phyloP scores from a whole-genome alignment of 2,888 invertebrate genomes.

The Adineta ricciae region DNA sequence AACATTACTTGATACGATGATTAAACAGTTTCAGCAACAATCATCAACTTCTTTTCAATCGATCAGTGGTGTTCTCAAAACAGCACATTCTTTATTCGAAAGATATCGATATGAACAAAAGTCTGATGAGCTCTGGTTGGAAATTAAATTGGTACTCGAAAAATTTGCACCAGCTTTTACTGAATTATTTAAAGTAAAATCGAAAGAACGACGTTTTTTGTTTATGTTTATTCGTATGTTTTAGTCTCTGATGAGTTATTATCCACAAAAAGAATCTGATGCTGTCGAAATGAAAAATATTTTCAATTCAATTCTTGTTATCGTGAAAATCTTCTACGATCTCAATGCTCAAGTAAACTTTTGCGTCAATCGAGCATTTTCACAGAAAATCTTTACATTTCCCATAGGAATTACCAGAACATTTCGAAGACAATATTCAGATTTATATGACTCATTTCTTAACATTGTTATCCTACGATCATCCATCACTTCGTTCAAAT shows the following conservation, averaged over 20 bases:
- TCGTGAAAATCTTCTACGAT: constrained; percentile 89
- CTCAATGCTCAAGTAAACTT: constrained; percentile 71
- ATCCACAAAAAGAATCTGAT: constrained; percentile 21
- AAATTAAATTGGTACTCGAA: constrained; percentile 88
- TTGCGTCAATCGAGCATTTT: no score
- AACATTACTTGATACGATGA: constrained; percentile 79
- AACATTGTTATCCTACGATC: constrained; percentile 66
- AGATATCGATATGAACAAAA: constrained; percentile 89
- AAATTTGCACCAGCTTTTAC: constrained; percentile 86
- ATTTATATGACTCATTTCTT: constrained; percentile 87
- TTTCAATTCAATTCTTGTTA: constrained; percentile 73
- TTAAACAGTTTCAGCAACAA: constrained; percentile 69
- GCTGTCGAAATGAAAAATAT: constrained; percentile 65
- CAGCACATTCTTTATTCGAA: constrained; percentile 90
- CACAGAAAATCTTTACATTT: constrained; percentile 26
- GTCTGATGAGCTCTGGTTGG: constrained; percentile 83
- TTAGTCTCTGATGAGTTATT: background rate
- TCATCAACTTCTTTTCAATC: constrained; percentile 72
- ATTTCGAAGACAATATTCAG: constrained; percentile 93
- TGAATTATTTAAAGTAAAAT: constrained; percentile 68
- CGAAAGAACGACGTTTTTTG: background rate
- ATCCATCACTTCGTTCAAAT: constrained; percentile 63
- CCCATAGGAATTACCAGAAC: constrained; percentile 83
- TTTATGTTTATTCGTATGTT: constrained; percentile 9
- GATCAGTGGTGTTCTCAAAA: constrained; percentile 83